Base-by-base conservation (phyloP, 1,140 invertebrate species). In the Pectinophora gossypiella region DNA sequence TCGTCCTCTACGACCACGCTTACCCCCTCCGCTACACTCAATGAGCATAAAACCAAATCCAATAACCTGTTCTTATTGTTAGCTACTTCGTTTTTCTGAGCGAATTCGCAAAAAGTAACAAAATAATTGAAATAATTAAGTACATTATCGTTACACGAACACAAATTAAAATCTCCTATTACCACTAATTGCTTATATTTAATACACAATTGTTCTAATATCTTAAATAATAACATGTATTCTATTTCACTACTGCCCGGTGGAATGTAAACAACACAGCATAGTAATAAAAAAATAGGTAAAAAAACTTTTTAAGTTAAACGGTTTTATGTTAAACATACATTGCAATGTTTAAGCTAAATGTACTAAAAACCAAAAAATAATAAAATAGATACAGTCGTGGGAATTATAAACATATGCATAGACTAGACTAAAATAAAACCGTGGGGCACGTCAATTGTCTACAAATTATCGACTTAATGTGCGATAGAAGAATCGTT, bases 161-260 rank as follows among this genome's bases (percentile, higher is more conserved):
- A 32, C 12, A 47, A 47, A 16, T 47, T 47, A 27, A 47, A 47
- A n/a, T 47, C 45, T 32, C 45, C 45, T 18, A 47, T 27, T 32
- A 32, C 20, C 5, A 47, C 16, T 3, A 47, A 12, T 2, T 47
- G 10, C 5, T 20, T 21, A 32, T 16, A 47, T 27, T 19, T 47
- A 12, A 12, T 18, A 32, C 12, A 47, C 12, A 47, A 47, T 1
- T 18, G 4, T 18, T 47, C 45, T 27, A 47, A 13, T 13, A 32
- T 6, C 15, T 16, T 27, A 32, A 47, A 27, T 16, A 47, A n/a
- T 6, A 18, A 6, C 45, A 32, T 47, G 15, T 47, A 47, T 6
- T 47, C 45, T 9, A 2, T 27, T 15, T 47, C 45, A 6, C 21
- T 3, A 47, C 45, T 47, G 16, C 13, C 13, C 6, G 45, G 45